A percentile compares a stretch with the other conserved stretches of the same genome.
Conservation (phyloP, 2,797 vertebrate genomes). For the Liasis olivaceus region DNA sequence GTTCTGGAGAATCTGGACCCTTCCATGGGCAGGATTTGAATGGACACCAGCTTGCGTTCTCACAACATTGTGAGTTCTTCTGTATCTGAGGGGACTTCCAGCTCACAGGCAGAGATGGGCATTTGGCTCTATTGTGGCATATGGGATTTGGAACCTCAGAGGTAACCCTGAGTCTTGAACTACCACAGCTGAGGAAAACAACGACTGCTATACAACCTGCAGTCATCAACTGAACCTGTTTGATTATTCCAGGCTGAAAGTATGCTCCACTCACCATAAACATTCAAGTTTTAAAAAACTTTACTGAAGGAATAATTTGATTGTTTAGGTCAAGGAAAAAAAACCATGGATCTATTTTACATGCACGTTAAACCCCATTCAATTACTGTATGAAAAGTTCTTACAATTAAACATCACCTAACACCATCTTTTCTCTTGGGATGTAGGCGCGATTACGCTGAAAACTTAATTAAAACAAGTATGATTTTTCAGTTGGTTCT, state of each 20-base stretch:
- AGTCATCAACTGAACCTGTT: neutral
- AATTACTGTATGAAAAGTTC: slow-evolving; percentile 51
- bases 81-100: too few species aligned
- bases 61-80: too few species aligned
- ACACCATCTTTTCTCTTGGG: neutral
- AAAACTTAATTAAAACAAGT: neutral
- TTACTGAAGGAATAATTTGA: neutral
- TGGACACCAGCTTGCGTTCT: too few species aligned
- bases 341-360: slow-evolving; percentile 22
- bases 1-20: too few species aligned
- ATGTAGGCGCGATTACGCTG: neutral
- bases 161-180: too few species aligned
- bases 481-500: slow-evolving; percentile 63
- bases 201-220: neutral
- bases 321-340: neutral
- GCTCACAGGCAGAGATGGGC: too few species aligned
- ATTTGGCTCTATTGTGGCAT: too few species aligned
- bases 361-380: slow-evolving; percentile 46
- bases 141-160: too few species aligned
- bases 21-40: too few species aligned
- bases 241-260: neutral
- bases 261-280: neutral
- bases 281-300: slow-evolving; percentile 25
- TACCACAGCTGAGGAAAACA: neutral
- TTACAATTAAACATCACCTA: slow-evolving; percentile 61